Base-by-base conservation (phyloP, 2,113 vertebrate genomes). In the Microcebus jonahi region DNA sequence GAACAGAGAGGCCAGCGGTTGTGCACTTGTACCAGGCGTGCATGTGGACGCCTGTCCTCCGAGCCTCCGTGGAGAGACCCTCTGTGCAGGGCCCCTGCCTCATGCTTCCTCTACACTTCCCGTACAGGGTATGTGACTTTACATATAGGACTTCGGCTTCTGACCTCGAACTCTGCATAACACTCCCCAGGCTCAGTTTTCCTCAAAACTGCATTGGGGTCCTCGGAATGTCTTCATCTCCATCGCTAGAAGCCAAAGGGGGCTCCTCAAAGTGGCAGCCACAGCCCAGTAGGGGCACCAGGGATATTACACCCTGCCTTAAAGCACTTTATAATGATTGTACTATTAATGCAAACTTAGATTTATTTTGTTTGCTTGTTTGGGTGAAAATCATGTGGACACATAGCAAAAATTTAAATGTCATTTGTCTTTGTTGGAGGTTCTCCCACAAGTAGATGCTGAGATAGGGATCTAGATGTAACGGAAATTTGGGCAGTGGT, bases 231-330 rank as follows among this genome's bases (percentile, higher is more conserved):
- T n/a, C 4, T 25, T 55, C 0, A 0, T 50, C 50, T 39, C 29
- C 4, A 0, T 4, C 13, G n/a, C 10, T 3, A 23, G 39, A 61
- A 68, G 42, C 36, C 0, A 0, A 53, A 53, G 21, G 15, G 18
- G 18, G 7, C 12, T 18, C 4, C 29, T 42, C 12, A 8, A 39
- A 79, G 53, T 8, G 36, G 39, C 3, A 50, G 8, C 21, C 53
- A 0, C 0, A 20, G 21, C 53, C 50, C 25, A 20, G 6, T 1
- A 1, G 39, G 14, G 36, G 55, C 61, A 34, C 6, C 21, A 10
- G 36, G 12, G 53, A 18, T 4, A 25, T 14, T 2, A 29, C 45
- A 15, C 21, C 18, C 8, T 6, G 29, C 25, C 10, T 39, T 53
- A 18, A 50, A 8, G 1, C 0, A 13, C 6, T 71, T 71, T 67